Evolutionary conservation across 2,113 vertebrate genomes (phyloP).

Genomic region (Clarias batrachus): DNA sequence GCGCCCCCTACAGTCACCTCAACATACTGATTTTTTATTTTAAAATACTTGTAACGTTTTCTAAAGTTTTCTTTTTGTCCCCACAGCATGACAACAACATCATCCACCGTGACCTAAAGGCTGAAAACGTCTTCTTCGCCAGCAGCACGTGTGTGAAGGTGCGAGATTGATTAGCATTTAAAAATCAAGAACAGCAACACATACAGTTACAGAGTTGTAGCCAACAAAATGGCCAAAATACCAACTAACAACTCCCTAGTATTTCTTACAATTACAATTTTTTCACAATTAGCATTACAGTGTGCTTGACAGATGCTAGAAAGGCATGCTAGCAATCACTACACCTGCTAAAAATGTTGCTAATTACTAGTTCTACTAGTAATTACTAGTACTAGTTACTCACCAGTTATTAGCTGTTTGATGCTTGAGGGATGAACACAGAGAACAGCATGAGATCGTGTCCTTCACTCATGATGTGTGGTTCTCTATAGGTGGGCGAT

Average conservation of each 20-base stretch:
- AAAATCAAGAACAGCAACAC: background rate
- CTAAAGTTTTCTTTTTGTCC: slow-evolving; percentile 11
- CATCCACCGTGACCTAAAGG: slow-evolving; percentile 93
- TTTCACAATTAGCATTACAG: background rate
- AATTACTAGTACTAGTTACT: too few species aligned
- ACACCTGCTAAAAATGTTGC: background rate
- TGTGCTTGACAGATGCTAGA: background rate
- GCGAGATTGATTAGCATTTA: slow-evolving; percentile 72
- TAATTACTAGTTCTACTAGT: background rate
- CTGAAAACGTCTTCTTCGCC: slow-evolving; percentile 93
- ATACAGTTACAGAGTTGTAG: background rate
- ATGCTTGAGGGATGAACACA: background rate
- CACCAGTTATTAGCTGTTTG: background rate
- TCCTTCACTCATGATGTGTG: background rate
- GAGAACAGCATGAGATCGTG: background rate
- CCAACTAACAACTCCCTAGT: background rate
- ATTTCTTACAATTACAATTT: background rate
- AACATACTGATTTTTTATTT: background rate
- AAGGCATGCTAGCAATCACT: background rate
- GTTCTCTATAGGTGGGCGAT: slow-evolving; percentile 75
- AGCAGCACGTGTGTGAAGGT: slow-evolving; percentile 91
- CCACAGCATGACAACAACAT: slow-evolving; percentile 91
- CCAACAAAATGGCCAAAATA: background rate
- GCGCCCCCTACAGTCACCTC: background rate
- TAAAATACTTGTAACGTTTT: background rate